Percentiles rank a stretch among this genome's conserved stretches.
Conservation (phyloP, 1,140 invertebrate species). For the Camponotus pennsylvanicus region DNA sequence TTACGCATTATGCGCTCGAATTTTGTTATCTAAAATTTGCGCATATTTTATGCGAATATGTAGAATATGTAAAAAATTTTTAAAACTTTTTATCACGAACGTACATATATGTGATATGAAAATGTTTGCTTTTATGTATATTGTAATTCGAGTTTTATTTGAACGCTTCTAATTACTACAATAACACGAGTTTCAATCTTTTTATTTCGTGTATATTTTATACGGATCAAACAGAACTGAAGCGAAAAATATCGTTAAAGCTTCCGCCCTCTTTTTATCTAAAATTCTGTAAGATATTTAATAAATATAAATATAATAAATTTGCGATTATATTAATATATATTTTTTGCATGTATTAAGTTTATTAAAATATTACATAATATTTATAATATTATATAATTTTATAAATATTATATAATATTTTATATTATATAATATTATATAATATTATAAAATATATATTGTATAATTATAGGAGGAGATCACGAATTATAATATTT, state of each 20-base stretch:
- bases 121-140: constrained; percentile 4
- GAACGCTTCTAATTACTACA: constrained; percentile 23
- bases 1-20: constrained; percentile 12
- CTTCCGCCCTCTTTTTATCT: not conserved
- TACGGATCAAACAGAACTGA: not conserved
- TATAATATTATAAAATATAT: not conserved
- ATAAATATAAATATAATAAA: not conserved
- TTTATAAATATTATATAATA: not conserved
- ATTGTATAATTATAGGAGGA: not conserved
- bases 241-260: constrained; percentile 28
- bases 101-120: not conserved
- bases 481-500: constrained; percentile 15
- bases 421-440: not conserved
- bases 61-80: not conserved
- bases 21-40: not conserved
- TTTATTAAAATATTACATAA: not conserved
- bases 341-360: not conserved
- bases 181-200: constrained; percentile 4
- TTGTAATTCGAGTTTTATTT: constrained; percentile 22
- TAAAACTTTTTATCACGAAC: not conserved
- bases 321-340: not conserved
- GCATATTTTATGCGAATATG: not conserved
- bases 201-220: constrained; percentile 1
- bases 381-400: no score
- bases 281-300: not conserved